Evolutionary conservation across 2,888 invertebrate species (phyloP), one percentile per base, ranked within the genome.

Genomic region (Cremastobaeus sp.): DNA sequence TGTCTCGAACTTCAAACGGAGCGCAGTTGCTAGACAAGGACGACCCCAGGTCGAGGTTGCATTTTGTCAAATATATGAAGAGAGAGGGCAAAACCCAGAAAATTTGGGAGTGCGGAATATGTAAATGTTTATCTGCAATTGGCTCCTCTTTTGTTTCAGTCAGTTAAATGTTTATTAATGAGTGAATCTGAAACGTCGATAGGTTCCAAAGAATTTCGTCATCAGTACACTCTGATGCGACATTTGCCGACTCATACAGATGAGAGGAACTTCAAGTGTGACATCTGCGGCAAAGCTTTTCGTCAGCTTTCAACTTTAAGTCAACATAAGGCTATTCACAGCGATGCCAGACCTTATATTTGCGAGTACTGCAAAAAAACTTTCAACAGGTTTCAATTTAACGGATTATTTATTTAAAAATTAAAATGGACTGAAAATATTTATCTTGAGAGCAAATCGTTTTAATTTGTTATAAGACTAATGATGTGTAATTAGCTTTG

Each of bases 281-380:
- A 90, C 62, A 90, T 90, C 18, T 94, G 94, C 79, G 92, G 93
- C 11, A 94, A 94, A 90, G 92, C 92, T 76, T 93, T 93, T 81
- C 89, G 93, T 0, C 93, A 94, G 86, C 91, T 93, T 81, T 93
- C 93, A 28, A 94, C 94, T 0, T 86, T 94, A 43, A 92, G 92
- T 77, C 94, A 94, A 81, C 94, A 94, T 81, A 90, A 92, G 47
- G 93, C 93, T n/a, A 94, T 93, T 80, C 94, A 94, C 83, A 93
- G 93, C n/a, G 90, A 92, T 30, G 92, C 92, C 30, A 88, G 94
- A 37, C 94, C 94, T 0, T 93, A 93, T 81, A 89, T 92, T 48
- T 94, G 94, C 82, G 93, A 93, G 88, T 90, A 91, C 5, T 94
- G 94, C 87, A 90, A 91, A 79, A 94, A 94, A 86, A 93, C 93